Evolutionary conservation across 2,113 vertebrate genomes (phyloP), one percentile per base, ranked within the genome.

Genomic region (Cricetomys ansorgei): DNA sequence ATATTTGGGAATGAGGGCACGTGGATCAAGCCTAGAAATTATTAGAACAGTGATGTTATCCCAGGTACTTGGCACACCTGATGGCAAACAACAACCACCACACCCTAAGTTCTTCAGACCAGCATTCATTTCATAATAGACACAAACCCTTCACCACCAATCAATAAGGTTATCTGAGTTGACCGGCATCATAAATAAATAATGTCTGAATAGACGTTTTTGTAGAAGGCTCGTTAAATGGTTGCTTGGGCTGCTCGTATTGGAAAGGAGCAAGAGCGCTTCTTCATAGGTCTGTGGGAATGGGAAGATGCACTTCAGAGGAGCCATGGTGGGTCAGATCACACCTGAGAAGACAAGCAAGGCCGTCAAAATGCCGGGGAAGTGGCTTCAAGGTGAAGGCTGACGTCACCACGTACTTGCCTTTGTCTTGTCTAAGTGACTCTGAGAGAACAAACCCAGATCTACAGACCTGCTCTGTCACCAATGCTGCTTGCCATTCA

Each of bases 161-260:
- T 76, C 92, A 96, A 67, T 48, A 59, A 17, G 88, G 53, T 64
- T 80, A 62, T 94, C 73, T 70, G 96, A 92, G 75, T 83, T 93
- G 37, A 94, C 48, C 11, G 23, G 69, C 92, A 34, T 87, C 25
- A 37, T 75, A 88, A 89, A 77, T 94, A 96, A 96, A 97, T 96
- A 79, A 59, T 84, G 55, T 59, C 69, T 65, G 57, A 79, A 76
- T 85, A 57, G 76, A 95, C 27, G 48, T 87, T 96, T 89, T 91
- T 88, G 64, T 31, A 57, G 94, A 75, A 59, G 7, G 55, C 53
- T 92, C 92, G 91, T 50, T 62, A 93, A 76, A 55, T 40, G 83
- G 43, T 31, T 94, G 0, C 4, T 73, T 92, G 48, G 73, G 95
- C 77, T 81, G 89, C 64, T 76, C 59, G 48, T 15, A 29, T 55